phyloP scores from a whole-genome alignment of 2,888 invertebrate genomes.

The Oligia fasciuncula region DNA sequence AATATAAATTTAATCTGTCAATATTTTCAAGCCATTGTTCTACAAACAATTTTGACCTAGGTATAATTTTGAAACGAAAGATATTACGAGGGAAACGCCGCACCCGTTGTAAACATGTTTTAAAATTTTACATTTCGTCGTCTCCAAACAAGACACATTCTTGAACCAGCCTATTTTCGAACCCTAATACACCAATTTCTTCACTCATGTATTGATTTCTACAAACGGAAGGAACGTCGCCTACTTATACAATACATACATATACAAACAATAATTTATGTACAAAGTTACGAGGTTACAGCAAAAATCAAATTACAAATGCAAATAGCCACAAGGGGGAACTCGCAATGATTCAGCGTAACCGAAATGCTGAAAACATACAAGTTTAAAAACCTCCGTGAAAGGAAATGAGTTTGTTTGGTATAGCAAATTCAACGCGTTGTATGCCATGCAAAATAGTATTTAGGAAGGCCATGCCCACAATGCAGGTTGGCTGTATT shows the following conservation, averaged over 20 bases:
- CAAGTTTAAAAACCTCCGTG: slow-evolving; percentile 23
- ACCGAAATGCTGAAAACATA: slow-evolving; percentile 27
- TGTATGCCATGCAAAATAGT: slow-evolving; percentile 43
- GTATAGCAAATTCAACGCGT: slow-evolving; percentile 19
- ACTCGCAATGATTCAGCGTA: slow-evolving; percentile 37
- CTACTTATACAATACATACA: slow-evolving; percentile 24
- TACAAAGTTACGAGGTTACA: slow-evolving; percentile 13
- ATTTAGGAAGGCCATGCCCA: slow-evolving; percentile 42
- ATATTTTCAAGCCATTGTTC: no score
- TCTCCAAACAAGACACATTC: not conserved
- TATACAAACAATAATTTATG: slow-evolving; percentile 7
- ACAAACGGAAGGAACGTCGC: slow-evolving; percentile 12
- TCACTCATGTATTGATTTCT: slow-evolving; percentile 31
- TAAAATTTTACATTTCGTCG: not conserved
- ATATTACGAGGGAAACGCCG: not conserved
- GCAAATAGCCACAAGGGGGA: slow-evolving; percentile 33
- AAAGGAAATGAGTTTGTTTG: slow-evolving; percentile 43
- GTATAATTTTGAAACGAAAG: no score
- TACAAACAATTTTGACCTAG: no score
- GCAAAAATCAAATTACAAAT: slow-evolving; percentile 46
- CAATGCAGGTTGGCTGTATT: slow-evolving; percentile 46
- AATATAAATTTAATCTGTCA: no score
- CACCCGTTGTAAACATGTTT: not conserved
- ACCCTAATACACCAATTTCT: not conserved
- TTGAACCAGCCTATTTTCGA: not conserved